Evolutionary conservation across 2,113 vertebrate genomes (phyloP).

Genomic region (Hystrix cristata): DNA sequence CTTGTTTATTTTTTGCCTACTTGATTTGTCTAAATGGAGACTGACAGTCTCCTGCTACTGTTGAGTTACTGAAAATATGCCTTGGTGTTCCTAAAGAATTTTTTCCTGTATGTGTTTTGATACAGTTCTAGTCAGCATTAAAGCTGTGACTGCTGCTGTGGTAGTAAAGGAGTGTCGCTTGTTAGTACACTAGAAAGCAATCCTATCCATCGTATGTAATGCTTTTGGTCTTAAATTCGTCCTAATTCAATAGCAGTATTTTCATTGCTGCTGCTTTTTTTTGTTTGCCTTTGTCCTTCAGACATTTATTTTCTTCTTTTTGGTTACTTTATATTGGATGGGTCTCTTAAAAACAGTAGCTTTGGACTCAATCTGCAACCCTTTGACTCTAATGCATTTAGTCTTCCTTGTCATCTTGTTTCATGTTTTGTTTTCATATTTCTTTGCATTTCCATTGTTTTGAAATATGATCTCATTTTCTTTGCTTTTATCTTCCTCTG

Average conservation of each 20-base stretch:
- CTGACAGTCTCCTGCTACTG: neutral
- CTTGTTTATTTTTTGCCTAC: neutral
- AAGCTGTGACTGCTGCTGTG: neutral
- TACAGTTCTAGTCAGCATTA: neutral
- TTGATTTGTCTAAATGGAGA: slow-evolving; percentile 18
- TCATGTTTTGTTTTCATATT: slow-evolving; percentile 55
- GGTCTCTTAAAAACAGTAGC: neutral
- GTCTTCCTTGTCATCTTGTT: slow-evolving; percentile 46
- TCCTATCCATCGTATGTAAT: neutral
- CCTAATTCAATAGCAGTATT: slow-evolving; percentile 8
- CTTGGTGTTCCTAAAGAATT: neutral
- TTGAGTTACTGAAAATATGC: neutral
- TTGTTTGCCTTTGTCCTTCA: slow-evolving; percentile 5
- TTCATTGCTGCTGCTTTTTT: neutral
- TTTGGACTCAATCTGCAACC: neutral
- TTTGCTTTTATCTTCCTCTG: slow-evolving; percentile 65
- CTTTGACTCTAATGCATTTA: neutral
- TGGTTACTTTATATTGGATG: neutral
- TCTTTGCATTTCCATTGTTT: slow-evolving; percentile 64
- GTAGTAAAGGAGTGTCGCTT: neutral
- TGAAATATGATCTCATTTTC: slow-evolving; percentile 68
- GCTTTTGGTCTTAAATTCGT: neutral
- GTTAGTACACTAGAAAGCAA: neutral
- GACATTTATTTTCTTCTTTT: slow-evolving; percentile 10
- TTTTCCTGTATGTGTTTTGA: neutral